These are phyloP conservation scores for Hyphantria cunea DNA, from an alignment of 1,140 invertebrate genomes.

Conservation along the genomic window DNA sequence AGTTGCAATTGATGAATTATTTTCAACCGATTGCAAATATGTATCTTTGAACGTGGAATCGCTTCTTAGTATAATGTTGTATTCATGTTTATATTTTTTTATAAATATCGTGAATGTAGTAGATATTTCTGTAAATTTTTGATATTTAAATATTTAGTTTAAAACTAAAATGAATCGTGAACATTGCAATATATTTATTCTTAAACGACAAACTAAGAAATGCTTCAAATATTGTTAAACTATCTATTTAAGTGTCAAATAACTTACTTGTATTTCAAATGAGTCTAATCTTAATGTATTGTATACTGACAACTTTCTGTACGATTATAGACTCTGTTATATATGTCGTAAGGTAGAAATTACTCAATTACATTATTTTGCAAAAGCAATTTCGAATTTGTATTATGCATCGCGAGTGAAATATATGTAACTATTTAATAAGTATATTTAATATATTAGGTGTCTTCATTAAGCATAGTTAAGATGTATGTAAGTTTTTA, in stretches of 20 bases:
- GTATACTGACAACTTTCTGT: too few species aligned
- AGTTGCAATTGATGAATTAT: too few species aligned
- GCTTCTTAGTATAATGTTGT: slow-evolving; percentile 21
- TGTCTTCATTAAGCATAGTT: slow-evolving; percentile 43
- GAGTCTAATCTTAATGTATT: neutral
- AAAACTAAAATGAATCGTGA: neutral
- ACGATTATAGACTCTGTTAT: slow-evolving; percentile 11
- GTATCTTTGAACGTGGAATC: slow-evolving; percentile 12
- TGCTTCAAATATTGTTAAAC: neutral
- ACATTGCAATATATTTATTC: slow-evolving; percentile 4
- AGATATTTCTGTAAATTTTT: neutral
- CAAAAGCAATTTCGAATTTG: slow-evolving; percentile 30
- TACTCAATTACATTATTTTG: slow-evolving; percentile 24
- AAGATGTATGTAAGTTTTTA: slow-evolving; percentile 75
- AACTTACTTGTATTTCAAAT: neutral
- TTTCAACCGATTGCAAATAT: neutral
- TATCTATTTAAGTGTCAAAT: slow-evolving; percentile 13
- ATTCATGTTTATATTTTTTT: slow-evolving; percentile 18
- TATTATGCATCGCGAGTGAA: slow-evolving; percentile 32
- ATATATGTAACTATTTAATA: slow-evolving; percentile 32
- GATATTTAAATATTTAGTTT: neutral
- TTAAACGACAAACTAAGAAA: neutral
- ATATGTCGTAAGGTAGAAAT: slow-evolving; percentile 16
- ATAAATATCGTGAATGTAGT: slow-evolving; percentile 7
- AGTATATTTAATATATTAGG: slow-evolving; percentile 39